Percentiles rank a stretch among this genome's conserved stretches.
phyloP scores from a whole-genome alignment of 2,888 invertebrate species.

The Megaustenia siamemsis region DNA sequence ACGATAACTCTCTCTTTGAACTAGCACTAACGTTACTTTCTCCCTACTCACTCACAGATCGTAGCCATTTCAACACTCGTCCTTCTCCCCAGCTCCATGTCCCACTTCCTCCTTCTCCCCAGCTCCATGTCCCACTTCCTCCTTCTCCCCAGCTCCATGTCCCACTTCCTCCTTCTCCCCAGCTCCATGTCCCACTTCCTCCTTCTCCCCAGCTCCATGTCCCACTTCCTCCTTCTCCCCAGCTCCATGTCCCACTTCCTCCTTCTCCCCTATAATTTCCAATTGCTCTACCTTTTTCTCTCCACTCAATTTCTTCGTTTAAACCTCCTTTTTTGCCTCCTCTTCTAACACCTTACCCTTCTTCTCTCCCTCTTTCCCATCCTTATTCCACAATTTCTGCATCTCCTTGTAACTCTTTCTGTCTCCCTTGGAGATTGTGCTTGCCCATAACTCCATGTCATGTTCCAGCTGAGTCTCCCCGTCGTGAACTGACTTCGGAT shows the following conservation, averaged over 20 bases:
- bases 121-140: neutral
- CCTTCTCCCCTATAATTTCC: neutral
- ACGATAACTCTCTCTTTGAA: no score
- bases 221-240: neutral
- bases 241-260: neutral
- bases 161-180: neutral
- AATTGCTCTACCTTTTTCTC: neutral
- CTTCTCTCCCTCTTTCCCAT: neutral
- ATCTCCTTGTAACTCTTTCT: neutral
- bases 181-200: neutral
- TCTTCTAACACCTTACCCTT: neutral
- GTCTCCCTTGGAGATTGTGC: conserved; percentile 30
- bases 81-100: no score
- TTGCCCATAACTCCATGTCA: conserved; percentile 44
- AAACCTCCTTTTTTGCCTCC: neutral
- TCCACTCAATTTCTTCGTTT: neutral
- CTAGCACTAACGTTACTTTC: no score
- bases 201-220: neutral
- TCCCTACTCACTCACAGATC: no score
- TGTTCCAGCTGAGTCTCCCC: conserved; percentile 32
- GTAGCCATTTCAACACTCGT: no score
- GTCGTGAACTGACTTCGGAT: neutral
- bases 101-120: no score
- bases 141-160: neutral
- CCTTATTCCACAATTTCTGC: neutral